Base-by-base conservation (phyloP, 2,113 vertebrate genomes). In the Epinephelus cyanopodus region DNA sequence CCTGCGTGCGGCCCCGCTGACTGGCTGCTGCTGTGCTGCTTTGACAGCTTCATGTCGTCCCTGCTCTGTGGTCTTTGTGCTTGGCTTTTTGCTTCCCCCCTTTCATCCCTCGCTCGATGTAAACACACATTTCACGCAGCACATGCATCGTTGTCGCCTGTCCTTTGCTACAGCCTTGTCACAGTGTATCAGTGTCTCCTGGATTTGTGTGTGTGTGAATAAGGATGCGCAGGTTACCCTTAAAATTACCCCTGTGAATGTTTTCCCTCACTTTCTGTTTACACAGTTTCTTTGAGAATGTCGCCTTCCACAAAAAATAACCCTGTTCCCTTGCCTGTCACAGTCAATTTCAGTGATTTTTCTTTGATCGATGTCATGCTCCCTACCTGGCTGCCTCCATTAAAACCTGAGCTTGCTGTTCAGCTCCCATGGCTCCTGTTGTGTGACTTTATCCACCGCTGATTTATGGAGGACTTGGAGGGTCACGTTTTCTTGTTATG, bases 11-110 rank as follows among this genome's bases (percentile, higher is more conserved):
- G 39, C 76, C 82, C 77, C 6, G 79, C 76, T 90, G 79, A 75
- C 50, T 85, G 81, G 77, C 74, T 83, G 74, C 83, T 79, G 83
- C 77, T 83, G 79, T 76, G 54, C 62, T 68, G 67, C 77, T 83
- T 33, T 75, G 27, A 77, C 81, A 58, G 69, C 81, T 71, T 63
- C 54, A 21, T 85, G 82, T 85, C 14, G 62, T 58, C 50, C 56
- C 66, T 27, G 45, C 29, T 66, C 11, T 56, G 48, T 82, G 48
- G 54, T 71, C 27, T 63, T 42, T 77, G 70, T 81, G 65, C 67
- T 66, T 17, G 11, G 68, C 52, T 57, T 67, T 75, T 37, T 58
- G 71, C 37, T 62, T 60, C 56, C 21, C 29, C 33, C 50, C 60
- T 39, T 74, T 72, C 29, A 37, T 62, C 67, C 45, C 56, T 48